A percentile compares a stretch with the other conserved stretches of the same genome.
Conservation (phyloP, 2,888 invertebrate species). For the Lordiphosa fenestrarum region DNA sequence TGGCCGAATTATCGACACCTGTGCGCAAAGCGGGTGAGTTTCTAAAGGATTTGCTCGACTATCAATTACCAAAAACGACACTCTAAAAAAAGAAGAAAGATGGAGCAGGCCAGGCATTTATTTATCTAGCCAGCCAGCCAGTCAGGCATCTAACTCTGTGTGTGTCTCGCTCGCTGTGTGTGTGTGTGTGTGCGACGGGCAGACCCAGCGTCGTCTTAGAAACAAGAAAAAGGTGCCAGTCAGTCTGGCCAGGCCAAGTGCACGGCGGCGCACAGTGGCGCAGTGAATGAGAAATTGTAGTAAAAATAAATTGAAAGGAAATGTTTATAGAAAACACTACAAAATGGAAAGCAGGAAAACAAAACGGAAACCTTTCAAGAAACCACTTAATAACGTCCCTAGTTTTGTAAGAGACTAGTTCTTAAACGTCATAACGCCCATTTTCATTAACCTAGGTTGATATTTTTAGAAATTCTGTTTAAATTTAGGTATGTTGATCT, state of each 20-base stretch:
- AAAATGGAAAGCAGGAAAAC: too few relatives aligned
- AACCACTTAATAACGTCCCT: too few relatives aligned
- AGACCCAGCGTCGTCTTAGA: slow-evolving; percentile 37
- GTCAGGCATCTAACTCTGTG: slow-evolving; percentile 1
- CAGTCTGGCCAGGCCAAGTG: slow-evolving; percentile 69
- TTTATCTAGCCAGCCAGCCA: too few relatives aligned
- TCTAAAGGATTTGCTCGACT: slow-evolving; percentile 34
- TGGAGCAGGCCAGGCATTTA: slow-evolving; percentile 3
- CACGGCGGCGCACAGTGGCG: slow-evolving; percentile 10
- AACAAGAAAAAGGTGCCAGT: slow-evolving; percentile 71
- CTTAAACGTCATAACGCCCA: too few relatives aligned
- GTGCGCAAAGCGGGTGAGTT: slow-evolving; percentile 78
- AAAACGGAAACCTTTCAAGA: too few relatives aligned
- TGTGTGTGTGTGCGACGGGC: slow-evolving; percentile 15
- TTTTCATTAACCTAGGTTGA: too few relatives aligned
- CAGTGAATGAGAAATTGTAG: too few relatives aligned
- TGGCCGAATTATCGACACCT: slow-evolving; percentile 79
- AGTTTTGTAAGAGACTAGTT: too few relatives aligned
- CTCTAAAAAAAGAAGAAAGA: slow-evolving; percentile 2
- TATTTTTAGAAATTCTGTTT: too few relatives aligned
- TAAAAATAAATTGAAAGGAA: too few relatives aligned
- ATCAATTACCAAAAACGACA: slow-evolving; percentile 50
- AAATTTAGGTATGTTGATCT: too few relatives aligned
- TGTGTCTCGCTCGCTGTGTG: background rate
- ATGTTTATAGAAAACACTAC: too few relatives aligned